These are phyloP conservation scores for Eira barbara DNA, from an alignment of 2,113 vertebrate species.

Conservation along the genomic window DNA sequence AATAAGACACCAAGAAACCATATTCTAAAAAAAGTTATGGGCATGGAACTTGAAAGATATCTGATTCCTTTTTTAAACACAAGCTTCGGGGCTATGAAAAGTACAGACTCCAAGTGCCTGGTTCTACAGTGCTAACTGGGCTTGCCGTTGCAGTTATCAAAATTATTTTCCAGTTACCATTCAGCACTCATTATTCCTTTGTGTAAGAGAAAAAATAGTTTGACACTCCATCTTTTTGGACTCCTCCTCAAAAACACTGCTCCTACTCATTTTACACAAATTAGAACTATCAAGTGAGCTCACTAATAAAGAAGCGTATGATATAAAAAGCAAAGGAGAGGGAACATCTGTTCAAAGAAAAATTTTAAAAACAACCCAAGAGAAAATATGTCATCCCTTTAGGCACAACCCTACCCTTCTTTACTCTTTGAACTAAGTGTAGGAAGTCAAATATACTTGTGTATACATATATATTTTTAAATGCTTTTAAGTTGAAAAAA, in stretches of 20 bases:
- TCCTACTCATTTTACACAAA: slow-evolving; percentile 35
- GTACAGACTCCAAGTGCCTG: neutral
- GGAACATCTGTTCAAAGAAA: neutral
- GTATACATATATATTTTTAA: neutral
- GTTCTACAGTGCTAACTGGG: neutral
- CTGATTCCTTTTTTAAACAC: neutral
- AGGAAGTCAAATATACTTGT: neutral
- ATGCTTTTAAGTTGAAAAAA: slow-evolving; percentile 12
- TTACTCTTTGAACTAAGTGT: neutral
- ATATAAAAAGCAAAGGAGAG: neutral
- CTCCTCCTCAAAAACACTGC: neutral
- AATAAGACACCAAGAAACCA: neutral
- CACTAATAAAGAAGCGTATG: neutral
- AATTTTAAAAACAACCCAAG: neutral
- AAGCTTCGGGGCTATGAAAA: neutral
- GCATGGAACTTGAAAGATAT: neutral
- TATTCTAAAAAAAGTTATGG: neutral
- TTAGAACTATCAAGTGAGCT: neutral
- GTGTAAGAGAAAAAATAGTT: neutral
- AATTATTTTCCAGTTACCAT: slow-evolving; percentile 27
- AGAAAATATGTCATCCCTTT: neutral
- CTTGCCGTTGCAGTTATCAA: neutral
- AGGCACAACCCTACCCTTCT: neutral
- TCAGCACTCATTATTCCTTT: neutral
- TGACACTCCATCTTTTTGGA: neutral